A percentile compares a stretch with the other conserved stretches of the same genome.
These are phyloP conservation scores for Belonocnema kinseyi DNA, from an alignment of 1,140 invertebrate genomes.

Conservation along the genomic window DNA sequence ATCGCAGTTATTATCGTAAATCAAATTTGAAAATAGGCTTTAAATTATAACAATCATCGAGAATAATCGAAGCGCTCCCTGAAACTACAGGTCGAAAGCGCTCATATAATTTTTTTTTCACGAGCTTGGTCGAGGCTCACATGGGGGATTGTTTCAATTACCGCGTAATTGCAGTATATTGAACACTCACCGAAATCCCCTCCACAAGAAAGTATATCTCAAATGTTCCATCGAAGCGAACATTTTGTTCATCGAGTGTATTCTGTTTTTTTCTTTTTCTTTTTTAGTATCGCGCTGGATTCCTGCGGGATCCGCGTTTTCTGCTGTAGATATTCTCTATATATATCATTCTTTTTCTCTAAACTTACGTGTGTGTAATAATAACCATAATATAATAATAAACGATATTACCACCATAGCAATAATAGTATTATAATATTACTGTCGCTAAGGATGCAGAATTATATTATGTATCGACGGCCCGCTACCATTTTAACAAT, in stretches of 20 bases:
- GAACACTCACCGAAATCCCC: constrained; percentile 65
- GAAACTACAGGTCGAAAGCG: constrained; percentile 63
- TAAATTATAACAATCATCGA: constrained; percentile 68
- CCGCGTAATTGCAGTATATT: constrained; percentile 62
- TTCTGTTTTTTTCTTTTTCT: constrained; percentile 20
- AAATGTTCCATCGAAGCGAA: constrained; percentile 64
- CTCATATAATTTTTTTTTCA: constrained; percentile 55
- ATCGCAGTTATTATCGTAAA: constrained; percentile 70
- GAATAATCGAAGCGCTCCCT: constrained; percentile 67
- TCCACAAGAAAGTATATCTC: constrained; percentile 55
- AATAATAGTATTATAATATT: constrained; percentile 64
- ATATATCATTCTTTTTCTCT: constrained; percentile 50
- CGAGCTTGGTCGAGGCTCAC: constrained; percentile 58
- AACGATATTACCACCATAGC: constrained; percentile 68
- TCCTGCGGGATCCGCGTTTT: constrained; percentile 22
- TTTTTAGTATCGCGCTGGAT: constrained; percentile 19
- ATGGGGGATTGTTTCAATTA: constrained; percentile 63
- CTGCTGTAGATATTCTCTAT: constrained; percentile 53
- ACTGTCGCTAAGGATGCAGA: constrained; percentile 59
- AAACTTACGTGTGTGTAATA: constrained; percentile 51
- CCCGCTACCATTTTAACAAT: constrained; percentile 58
- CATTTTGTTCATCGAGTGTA: constrained; percentile 48
- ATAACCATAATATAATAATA: constrained; percentile 70
- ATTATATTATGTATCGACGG: constrained; percentile 54
- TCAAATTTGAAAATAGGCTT: constrained; percentile 72